phyloP scores from a whole-genome alignment of 2,113 vertebrate genomes.

The Corythaixoides concolor region DNA sequence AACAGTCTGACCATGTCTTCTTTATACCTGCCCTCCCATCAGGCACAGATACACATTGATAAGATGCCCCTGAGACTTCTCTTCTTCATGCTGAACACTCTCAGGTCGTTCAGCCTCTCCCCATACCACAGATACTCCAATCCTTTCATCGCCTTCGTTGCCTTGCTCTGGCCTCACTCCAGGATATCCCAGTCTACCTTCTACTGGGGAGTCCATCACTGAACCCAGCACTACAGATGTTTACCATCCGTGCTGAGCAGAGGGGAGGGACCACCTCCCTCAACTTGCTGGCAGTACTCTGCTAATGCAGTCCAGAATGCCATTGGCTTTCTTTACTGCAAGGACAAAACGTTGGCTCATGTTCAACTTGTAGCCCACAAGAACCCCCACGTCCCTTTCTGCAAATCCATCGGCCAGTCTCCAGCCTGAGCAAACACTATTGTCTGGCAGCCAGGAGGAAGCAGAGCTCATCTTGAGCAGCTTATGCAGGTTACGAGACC shows the following conservation, averaged over 20 bases:
- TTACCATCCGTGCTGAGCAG: background rate
- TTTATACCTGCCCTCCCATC: background rate
- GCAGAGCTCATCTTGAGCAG: background rate
- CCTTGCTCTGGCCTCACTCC: background rate
- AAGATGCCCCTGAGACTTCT: background rate
- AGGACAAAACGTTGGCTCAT: background rate
- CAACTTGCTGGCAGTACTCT: background rate
- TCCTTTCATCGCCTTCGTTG: background rate
- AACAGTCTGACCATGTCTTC: background rate
- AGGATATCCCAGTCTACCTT: background rate
- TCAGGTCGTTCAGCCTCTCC: background rate
- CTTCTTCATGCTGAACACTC: background rate
- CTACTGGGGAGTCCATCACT: background rate
- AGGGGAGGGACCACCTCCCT: background rate
- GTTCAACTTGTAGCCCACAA: background rate
- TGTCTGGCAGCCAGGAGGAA: background rate
- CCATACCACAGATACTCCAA: background rate
- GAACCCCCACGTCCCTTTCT: background rate
- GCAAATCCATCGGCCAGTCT: background rate
- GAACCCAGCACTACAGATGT: background rate
- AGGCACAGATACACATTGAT: fast-evolving
- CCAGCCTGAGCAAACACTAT: background rate
- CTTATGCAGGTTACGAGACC: background rate
- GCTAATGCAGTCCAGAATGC: background rate
- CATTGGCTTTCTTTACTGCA: background rate